Conservation (phyloP, 1,140 invertebrate species). For the Procambarus clarkii region DNA sequence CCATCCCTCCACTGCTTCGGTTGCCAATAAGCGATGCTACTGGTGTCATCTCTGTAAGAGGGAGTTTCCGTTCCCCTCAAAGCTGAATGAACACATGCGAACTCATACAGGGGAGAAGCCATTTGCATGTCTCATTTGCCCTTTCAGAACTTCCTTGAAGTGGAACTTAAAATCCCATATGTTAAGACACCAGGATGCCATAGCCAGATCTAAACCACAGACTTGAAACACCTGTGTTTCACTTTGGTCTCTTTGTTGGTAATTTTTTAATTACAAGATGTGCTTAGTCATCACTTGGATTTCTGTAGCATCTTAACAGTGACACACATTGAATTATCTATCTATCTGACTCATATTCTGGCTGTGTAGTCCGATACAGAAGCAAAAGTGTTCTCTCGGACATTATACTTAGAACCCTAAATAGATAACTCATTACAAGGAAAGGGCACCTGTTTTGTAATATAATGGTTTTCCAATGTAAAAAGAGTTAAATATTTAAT, state of each 20-base stretch:
- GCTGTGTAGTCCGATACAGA: not conserved
- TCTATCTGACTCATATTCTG: not conserved
- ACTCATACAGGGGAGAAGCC: slow-evolving; percentile 64
- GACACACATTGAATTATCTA: not conserved
- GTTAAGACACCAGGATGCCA: slow-evolving; percentile 26
- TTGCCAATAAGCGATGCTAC: slow-evolving; percentile 45
- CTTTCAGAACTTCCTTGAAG: slow-evolving; percentile 59
- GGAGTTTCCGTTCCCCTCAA: slow-evolving; percentile 61
- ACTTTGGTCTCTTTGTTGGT: not conserved
- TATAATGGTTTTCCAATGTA: too few species aligned
- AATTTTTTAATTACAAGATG: not conserved
- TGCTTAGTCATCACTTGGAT: not conserved
- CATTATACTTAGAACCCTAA: too few species aligned
- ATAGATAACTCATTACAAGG: too few species aligned
- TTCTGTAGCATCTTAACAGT: not conserved
- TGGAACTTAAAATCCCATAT: slow-evolving; percentile 68
- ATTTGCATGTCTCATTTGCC: slow-evolving; percentile 59
- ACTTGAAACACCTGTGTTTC: not conserved
- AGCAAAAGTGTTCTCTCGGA: not conserved
- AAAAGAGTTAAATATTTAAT: too few species aligned
- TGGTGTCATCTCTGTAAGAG: slow-evolving; percentile 63
- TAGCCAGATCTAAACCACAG: not conserved
- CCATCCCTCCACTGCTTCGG: slow-evolving; percentile 36
- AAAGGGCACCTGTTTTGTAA: too few species aligned
- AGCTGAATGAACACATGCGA: slow-evolving; percentile 63